phyloP scores from a whole-genome alignment of 1,140 invertebrate species.

The Araneus ventricosus region DNA sequence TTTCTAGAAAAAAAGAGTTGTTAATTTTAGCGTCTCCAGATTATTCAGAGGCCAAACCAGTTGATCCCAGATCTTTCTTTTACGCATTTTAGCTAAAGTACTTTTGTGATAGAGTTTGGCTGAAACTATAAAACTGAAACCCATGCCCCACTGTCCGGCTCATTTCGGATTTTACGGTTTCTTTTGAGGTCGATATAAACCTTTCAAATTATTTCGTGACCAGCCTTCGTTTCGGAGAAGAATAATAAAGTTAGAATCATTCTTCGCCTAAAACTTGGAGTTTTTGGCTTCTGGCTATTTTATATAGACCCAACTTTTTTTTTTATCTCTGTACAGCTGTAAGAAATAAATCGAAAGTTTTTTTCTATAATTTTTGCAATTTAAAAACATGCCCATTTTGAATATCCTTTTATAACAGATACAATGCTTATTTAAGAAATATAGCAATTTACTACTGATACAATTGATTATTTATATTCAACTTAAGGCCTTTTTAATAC shows the following conservation, averaged over 20 bases:
- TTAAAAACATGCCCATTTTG: too few species aligned
- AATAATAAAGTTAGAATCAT: slow-evolving; percentile 3
- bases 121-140: slow-evolving; percentile 32
- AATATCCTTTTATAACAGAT: too few species aligned
- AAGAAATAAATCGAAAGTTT: too few species aligned
- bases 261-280: too few species aligned
- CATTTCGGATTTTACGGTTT: slow-evolving; percentile 57
- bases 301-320: too few species aligned
- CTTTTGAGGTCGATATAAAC: slow-evolving; percentile 57
- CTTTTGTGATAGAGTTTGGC: slow-evolving; percentile 20
- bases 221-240: neutral
- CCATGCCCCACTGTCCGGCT: neutral
- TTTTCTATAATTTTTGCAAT: too few species aligned
- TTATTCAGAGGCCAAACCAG: neutral
- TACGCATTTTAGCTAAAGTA: neutral
- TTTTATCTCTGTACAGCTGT: too few species aligned
- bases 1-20: neutral
- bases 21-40: neutral
- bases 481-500: too few species aligned
- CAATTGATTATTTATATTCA: too few species aligned
- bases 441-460: too few species aligned
- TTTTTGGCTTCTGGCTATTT: too few species aligned
- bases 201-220: slow-evolving; percentile 54
- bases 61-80: neutral
- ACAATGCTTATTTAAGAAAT: too few species aligned